A percentile compares a stretch with the other conserved stretches of the same genome.
These are phyloP conservation scores for Pristionchus pacificus DNA, from an alignment of 1,140 invertebrate species.

Conservation along the genomic window DNA sequence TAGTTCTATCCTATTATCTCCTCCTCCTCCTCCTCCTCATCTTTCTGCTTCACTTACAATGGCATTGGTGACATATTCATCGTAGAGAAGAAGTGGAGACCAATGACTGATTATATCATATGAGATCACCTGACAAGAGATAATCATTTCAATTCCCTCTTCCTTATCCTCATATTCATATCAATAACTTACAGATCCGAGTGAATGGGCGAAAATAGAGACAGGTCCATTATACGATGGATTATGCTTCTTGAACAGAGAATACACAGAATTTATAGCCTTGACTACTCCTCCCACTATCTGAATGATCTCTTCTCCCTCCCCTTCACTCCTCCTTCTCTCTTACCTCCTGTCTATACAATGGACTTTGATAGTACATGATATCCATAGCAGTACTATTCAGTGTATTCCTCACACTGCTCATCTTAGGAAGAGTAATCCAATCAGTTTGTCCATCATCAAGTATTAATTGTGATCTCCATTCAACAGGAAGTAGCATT, in stretches of 20 bases:
- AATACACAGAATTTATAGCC: constrained; percentile 71
- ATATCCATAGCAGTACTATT: constrained; percentile 74
- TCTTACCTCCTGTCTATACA: constrained; percentile 70
- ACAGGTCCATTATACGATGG: constrained; percentile 71
- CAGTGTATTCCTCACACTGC: constrained; percentile 39
- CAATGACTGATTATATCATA: constrained; percentile 76
- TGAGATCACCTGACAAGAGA: constrained; percentile 66
- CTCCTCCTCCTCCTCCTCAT: constrained; percentile 42
- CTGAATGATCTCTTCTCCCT: constrained; percentile 45
- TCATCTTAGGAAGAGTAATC: constrained; percentile 52
- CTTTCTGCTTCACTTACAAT: constrained; percentile 43
- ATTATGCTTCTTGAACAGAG: constrained; percentile 70
- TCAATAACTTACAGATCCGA: constrained; percentile 68
- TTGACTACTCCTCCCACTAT: constrained; percentile 69
- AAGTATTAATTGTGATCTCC: constrained; percentile 23
- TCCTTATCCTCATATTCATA: too few relatives aligned
- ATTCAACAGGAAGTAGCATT: constrained; percentile 55
- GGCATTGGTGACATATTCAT: constrained; percentile 58
- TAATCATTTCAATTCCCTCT: too few relatives aligned
- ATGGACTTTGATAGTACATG: constrained; percentile 75
- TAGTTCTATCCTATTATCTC: too few relatives aligned
- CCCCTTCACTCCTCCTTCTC: not conserved
- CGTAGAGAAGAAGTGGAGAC: constrained; percentile 64
- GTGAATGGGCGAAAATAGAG: constrained; percentile 73
- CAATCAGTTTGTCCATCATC: constrained; percentile 48